phyloP scores from a whole-genome alignment of 2,797 vertebrate species.

The Amphiprion clarkii region DNA sequence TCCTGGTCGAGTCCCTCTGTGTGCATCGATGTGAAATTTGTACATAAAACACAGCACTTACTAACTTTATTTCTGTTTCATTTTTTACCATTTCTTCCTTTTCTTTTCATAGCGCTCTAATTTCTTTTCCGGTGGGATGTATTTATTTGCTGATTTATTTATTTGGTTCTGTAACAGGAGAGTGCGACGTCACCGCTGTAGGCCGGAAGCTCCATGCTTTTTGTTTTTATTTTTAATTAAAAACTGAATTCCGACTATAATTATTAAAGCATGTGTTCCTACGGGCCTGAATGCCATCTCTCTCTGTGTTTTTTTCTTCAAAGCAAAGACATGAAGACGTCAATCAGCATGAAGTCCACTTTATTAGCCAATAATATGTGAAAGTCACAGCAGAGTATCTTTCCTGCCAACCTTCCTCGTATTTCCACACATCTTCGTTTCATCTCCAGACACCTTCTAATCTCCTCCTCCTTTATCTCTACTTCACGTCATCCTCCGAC shows the following conservation, averaged over 20 bases:
- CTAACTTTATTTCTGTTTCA: conserved; percentile 24
- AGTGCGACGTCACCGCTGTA: conserved; percentile 59
- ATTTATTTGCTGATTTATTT: conserved; percentile 80
- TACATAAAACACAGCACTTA: conserved; percentile 75
- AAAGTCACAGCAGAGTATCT: conserved; percentile 34
- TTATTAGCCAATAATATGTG: conserved; percentile 44
- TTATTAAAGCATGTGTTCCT: conserved; percentile 86
- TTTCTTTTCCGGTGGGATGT: conserved; percentile 56
- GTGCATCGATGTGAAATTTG: conserved; percentile 68
- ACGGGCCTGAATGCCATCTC: conserved; percentile 68
- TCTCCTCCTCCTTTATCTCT: conserved; percentile 31
- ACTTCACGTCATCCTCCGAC: too few relatives aligned
- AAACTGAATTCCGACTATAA: conserved; percentile 60
- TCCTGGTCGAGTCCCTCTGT: conserved; percentile 23
- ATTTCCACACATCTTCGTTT: conserved; percentile 3
- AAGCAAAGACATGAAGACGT: conserved; percentile 21
- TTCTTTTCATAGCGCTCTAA: conserved; percentile 48
- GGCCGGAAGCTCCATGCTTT: conserved; percentile 66
- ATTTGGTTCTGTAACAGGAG: conserved; percentile 67
- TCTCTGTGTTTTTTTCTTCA: conserved; percentile 58
- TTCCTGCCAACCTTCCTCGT: not conserved
- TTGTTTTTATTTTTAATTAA: not conserved
- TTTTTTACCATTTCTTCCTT: conserved; percentile 22
- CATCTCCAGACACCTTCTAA: conserved; percentile 35
- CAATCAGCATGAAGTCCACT: conserved; percentile 18